Evolutionary conservation across 2,888 invertebrate species (phyloP).

Genomic region (Thumatha senex): DNA sequence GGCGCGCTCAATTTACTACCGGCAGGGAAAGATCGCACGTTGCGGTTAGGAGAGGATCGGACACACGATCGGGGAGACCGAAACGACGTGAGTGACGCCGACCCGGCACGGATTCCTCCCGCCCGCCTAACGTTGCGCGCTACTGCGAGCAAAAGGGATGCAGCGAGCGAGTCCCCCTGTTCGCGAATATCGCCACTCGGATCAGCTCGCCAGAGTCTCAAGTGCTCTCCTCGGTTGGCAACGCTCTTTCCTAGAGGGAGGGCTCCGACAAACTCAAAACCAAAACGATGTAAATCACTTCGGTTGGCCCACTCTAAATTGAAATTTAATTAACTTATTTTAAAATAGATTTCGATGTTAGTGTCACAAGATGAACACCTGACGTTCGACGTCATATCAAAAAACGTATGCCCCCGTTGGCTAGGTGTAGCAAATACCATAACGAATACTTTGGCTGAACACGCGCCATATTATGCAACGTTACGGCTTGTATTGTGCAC

Average conservation of each 20-base stretch:
- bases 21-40: conserved; percentile 74
- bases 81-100: conserved; percentile 79
- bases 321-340: conserved; percentile 44
- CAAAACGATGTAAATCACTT: conserved; percentile 54
- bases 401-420: conserved; percentile 81
- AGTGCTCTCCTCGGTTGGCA: conserved; percentile 68
- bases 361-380: conserved; percentile 75
- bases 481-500: conserved; percentile 73
- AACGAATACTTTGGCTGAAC: conserved; percentile 82
- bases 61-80: conserved; percentile 77
- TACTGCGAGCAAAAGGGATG: conserved; percentile 76
- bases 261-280: conserved; percentile 53
- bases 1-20: conserved; percentile 66
- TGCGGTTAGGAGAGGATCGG: conserved; percentile 78
- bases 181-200: conserved; percentile 76
- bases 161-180: conserved; percentile 63
- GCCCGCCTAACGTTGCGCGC: conserved; percentile 70
- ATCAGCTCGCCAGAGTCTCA: conserved; percentile 73
- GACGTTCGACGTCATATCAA: conserved; percentile 81
- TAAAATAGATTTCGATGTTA: conserved; percentile 56
- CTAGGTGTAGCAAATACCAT: conserved; percentile 83
- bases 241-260: conserved; percentile 74
- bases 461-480: conserved; percentile 80
- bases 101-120: conserved; percentile 61
- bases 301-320: conserved; percentile 38